These are phyloP conservation scores for Pristionchus japonicus DNA, from an alignment of 2,888 invertebrate genomes.

Conservation along the genomic window DNA sequence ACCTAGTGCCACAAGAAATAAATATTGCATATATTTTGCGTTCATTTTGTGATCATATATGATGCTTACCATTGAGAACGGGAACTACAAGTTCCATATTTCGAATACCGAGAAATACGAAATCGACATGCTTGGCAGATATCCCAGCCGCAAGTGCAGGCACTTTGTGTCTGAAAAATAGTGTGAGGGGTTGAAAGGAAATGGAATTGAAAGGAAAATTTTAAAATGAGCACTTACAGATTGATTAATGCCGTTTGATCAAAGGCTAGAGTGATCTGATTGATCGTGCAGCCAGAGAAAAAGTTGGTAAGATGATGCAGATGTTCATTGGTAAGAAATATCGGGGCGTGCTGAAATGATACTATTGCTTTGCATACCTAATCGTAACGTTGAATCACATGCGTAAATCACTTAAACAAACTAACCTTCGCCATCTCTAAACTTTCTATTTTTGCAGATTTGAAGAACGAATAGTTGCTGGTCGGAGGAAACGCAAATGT, in stretches of 20 bases:
- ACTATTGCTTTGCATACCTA: background rate
- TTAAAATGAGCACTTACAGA: background rate
- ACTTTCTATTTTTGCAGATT: too few relatives aligned
- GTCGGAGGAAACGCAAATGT: too few relatives aligned
- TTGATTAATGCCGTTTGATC: background rate
- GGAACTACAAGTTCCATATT: background rate
- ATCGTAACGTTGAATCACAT: background rate
- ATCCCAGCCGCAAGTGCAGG: background rate
- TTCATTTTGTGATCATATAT: too few relatives aligned
- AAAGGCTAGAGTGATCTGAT: background rate
- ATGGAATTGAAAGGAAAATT: too few relatives aligned
- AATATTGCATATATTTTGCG: background rate
- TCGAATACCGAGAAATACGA: background rate
- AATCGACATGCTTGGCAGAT: background rate
- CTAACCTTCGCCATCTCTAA: too few relatives aligned
- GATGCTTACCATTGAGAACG: background rate
- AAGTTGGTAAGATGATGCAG: background rate
- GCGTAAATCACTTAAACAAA: background rate
- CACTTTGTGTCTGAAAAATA: background rate
- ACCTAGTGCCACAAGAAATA: background rate
- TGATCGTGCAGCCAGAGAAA: background rate
- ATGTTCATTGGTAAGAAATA: background rate
- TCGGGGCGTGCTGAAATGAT: background rate
- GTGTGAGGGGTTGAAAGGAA: too few relatives aligned
- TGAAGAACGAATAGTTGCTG: too few relatives aligned